Conservation (phyloP, 2,888 invertebrate species). For the Blastobasis adustella region DNA sequence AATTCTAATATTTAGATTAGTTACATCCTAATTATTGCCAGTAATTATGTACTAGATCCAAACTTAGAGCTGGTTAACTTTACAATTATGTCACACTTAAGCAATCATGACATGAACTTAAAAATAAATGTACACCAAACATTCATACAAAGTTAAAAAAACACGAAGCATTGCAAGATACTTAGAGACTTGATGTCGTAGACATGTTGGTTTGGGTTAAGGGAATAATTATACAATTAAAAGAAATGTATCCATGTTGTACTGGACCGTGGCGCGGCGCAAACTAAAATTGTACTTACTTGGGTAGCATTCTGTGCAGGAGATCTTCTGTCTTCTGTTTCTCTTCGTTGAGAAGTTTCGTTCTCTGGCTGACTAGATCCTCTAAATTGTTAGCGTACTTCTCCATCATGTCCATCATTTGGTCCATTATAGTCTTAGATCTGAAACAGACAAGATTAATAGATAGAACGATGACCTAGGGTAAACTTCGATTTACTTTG, state of each 20-base stretch:
- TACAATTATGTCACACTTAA: too few species aligned
- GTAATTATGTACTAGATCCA: too few species aligned
- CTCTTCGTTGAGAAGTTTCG: slow-evolving; percentile 90
- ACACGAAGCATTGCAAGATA: too few species aligned
- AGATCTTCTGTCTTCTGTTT: slow-evolving; percentile 94
- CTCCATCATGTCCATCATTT: slow-evolving; percentile 99
- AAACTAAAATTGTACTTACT: slow-evolving; percentile 69
- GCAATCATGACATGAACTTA: too few species aligned
- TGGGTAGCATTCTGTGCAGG: slow-evolving; percentile 94
- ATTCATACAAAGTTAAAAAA: too few species aligned
- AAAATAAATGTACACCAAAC: background rate
- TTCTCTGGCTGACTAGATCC: slow-evolving; percentile 93
- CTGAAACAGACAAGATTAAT: slow-evolving; percentile 46
- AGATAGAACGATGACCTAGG: too few species aligned
- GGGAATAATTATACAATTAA: slow-evolving; percentile 5
- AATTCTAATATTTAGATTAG: too few species aligned
- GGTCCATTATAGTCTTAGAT: slow-evolving; percentile 94
- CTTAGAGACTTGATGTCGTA: slow-evolving; percentile 21
- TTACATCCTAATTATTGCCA: too few species aligned
- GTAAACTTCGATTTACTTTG: too few species aligned
- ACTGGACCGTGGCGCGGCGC: slow-evolving; percentile 6
- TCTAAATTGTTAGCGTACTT: slow-evolving; percentile 96
- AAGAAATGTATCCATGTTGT: slow-evolving; percentile 24
- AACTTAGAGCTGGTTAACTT: too few species aligned
- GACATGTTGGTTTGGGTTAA: slow-evolving; percentile 11